Evolutionary conservation across 2,797 vertebrate genomes (phyloP), one percentile per base, ranked within the genome.

Genomic region (Rhynchotus rufescens): DNA sequence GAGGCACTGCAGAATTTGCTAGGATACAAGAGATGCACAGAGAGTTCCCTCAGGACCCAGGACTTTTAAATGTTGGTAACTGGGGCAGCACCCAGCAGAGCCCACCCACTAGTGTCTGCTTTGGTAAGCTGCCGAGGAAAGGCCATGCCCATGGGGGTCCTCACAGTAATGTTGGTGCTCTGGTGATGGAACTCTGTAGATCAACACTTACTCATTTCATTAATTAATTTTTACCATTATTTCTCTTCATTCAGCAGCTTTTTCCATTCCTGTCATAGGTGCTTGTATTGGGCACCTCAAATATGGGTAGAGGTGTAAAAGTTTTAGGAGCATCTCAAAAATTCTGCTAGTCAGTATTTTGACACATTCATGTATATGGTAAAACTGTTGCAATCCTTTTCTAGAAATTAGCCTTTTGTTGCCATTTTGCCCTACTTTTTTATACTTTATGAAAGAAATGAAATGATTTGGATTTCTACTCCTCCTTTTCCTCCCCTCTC

Each of bases 341-440:
- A 71, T 68, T 66, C 47, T 71, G 9, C n/a, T 74, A 34, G 5
- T n/a, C 25, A 14, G 36, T 75, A 19, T 82, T 89, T 56, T 67
- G 57, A 23, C 38, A 61, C 40, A 40, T 49, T 38, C 2, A 0
- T 38, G 8, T 28, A 14, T 3, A 67, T 15, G 6, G 42, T 67
- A 69, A 76, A 94, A 22, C 64, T 76, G 8, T 56, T 65, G 51
- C 22, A 52, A 1, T 59, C 21, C 30, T 62, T 72, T 57, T 52
- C 34, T 42, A 17, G 75, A 51, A 67, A n/a, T 16, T 8, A 26
- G 13, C 32, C 28, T 74, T 34, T 47, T 26, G 2, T 44, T 52
- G 42, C 62, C 38, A 2, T 0, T 0, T n/a, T 38, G 4, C 22
- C 2, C 44, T 56, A 2, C 14, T 59, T 81, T 17, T 23, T 34